Percentiles rank a stretch among this genome's conserved stretches.
Conservation (phyloP, 92 coral and sea anemone species). For the Micromussa lordhowensis region DNA sequence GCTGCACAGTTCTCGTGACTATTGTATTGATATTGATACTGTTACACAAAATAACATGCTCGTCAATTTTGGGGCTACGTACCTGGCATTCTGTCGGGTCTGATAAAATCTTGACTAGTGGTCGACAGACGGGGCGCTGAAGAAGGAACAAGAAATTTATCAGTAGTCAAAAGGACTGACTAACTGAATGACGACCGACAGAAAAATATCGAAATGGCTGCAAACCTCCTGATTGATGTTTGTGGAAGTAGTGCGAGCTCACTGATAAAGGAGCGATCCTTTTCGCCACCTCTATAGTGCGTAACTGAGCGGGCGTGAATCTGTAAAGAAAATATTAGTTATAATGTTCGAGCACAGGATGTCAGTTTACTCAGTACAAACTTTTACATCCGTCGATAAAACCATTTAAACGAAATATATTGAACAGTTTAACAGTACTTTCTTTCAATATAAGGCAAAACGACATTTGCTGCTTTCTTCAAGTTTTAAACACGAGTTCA, state of each 20-base stretch:
- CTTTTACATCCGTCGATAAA: neutral
- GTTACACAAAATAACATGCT: neutral
- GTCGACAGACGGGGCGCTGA: slow-evolving; percentile 61
- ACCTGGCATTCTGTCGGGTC: slow-evolving; percentile 86
- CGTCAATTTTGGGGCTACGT: neutral
- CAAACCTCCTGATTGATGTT: slow-evolving; percentile 76
- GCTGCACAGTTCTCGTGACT: too few relatives aligned
- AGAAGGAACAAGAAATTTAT: neutral
- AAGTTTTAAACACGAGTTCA: neutral
- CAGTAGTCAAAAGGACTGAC: neutral
- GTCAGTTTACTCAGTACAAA: neutral
- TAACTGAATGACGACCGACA: neutral
- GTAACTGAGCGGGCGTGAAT: slow-evolving; percentile 85
- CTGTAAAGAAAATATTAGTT: slow-evolving; percentile 26
- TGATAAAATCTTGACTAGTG: slow-evolving; percentile 78
- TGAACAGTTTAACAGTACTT: neutral
- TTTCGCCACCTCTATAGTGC: slow-evolving; percentile 63
- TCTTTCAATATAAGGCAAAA: neutral
- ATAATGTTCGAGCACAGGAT: neutral
- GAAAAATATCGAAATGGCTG: neutral
- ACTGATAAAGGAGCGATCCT: slow-evolving; percentile 59
- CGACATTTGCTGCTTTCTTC: too few relatives aligned
- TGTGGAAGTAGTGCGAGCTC: slow-evolving; percentile 87
- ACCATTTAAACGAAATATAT: neutral
- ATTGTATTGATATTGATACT: neutral